These are phyloP conservation scores for Callinectes sapidus DNA, from an alignment of 2,888 invertebrate genomes.

Conservation along the genomic window DNA sequence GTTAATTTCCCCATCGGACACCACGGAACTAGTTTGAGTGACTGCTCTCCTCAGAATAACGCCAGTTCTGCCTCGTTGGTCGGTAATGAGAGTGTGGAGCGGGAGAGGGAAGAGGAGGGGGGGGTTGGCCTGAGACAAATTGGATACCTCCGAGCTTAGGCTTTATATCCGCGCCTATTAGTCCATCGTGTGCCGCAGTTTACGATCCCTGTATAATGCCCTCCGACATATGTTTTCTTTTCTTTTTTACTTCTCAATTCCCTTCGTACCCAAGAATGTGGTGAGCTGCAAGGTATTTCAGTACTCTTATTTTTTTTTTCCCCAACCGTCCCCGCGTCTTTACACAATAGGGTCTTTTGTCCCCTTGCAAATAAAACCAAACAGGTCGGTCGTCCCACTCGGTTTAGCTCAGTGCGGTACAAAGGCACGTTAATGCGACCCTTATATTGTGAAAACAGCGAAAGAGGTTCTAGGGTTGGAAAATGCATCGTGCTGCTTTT, in stretches of 20 bases:
- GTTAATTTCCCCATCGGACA: constrained; percentile 36
- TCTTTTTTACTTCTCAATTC: constrained; percentile 11
- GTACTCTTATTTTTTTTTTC: constrained; percentile 6
- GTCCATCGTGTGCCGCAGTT: constrained; percentile 37
- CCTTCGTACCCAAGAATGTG: constrained; percentile 38
- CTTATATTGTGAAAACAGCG: constrained; percentile 38
- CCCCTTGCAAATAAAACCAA: constrained; percentile 31
- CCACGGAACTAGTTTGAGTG: constrained; percentile 37
- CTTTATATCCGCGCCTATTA: constrained; percentile 35
- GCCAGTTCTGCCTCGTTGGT: constrained; percentile 36
- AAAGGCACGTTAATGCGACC: constrained; percentile 30
- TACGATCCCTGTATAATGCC: constrained; percentile 35
- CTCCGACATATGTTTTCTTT: not conserved
- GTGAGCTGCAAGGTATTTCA: constrained; percentile 35
- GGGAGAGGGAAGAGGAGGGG: constrained; percentile 9
- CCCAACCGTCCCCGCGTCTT: constrained; percentile 36
- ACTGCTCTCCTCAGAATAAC: constrained; percentile 33
- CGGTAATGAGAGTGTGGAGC: constrained; percentile 34
- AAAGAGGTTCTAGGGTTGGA: constrained; percentile 32
- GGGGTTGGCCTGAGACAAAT: constrained; percentile 26
- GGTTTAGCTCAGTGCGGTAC: constrained; percentile 35
- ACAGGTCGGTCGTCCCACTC: constrained; percentile 32
- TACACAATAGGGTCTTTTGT: constrained; percentile 45
- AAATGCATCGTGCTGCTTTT: constrained; percentile 33
- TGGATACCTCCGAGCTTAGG: constrained; percentile 37